These are phyloP conservation scores for Augochlorella aurata DNA, from an alignment of 2,888 invertebrate genomes.

Conservation along the genomic window DNA sequence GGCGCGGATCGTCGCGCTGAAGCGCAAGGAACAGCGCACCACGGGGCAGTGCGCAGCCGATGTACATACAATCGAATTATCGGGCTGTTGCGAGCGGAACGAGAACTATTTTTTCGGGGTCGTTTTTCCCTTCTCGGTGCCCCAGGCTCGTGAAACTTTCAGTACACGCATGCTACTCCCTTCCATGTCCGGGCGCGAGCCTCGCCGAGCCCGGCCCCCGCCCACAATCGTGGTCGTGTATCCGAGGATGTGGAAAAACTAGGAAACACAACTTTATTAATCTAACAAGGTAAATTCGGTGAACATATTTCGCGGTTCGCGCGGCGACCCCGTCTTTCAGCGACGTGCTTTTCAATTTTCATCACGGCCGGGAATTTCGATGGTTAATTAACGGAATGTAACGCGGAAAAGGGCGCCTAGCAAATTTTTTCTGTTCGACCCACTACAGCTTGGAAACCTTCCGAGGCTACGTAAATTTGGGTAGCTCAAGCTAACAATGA, in stretches of 20 bases:
- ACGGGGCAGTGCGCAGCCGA: background rate
- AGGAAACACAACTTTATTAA: slow-evolving; percentile 55
- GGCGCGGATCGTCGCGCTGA: background rate
- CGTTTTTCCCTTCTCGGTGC: slow-evolving; percentile 43
- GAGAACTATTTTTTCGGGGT: slow-evolving; percentile 55
- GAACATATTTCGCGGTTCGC: slow-evolving; percentile 20
- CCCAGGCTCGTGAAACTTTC: slow-evolving; percentile 55
- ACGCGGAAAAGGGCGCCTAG: background rate
- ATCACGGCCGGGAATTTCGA: background rate
- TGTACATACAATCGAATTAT: slow-evolving; percentile 63
- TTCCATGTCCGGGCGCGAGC: background rate
- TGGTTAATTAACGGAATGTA: background rate
- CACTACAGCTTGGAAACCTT: no score
- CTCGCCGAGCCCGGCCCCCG: background rate
- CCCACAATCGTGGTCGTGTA: slow-evolving; percentile 8
- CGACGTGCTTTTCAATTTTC: background rate
- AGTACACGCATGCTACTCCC: slow-evolving; percentile 38
- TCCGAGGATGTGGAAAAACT: slow-evolving; percentile 50
- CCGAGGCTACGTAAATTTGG: no score
- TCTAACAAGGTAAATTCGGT: slow-evolving; percentile 49
- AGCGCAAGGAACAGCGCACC: slow-evolving; percentile 43
- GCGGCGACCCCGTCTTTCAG: slow-evolving; percentile 13
- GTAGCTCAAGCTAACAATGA: no score
- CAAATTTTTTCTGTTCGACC: background rate
- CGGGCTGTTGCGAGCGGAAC: slow-evolving; percentile 55